These are phyloP conservation scores for Ictidomys tridecemlineatus DNA, from an alignment of 2,113 vertebrate species.

Conservation along the genomic window DNA sequence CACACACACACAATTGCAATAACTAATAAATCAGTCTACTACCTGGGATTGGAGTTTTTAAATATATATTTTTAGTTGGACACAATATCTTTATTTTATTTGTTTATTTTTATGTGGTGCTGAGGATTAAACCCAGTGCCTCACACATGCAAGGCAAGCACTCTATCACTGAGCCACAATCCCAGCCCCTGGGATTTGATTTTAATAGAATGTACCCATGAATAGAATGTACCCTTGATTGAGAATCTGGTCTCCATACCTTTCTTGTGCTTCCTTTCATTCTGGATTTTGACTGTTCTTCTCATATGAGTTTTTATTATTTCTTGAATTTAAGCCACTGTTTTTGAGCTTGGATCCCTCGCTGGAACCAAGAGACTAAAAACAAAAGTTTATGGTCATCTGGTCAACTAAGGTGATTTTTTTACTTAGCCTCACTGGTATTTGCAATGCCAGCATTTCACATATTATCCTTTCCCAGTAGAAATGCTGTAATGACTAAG, in stretches of 20 bases:
- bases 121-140: no score
- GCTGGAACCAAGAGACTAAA: constrained; percentile 39
- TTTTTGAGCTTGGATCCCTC: neutral
- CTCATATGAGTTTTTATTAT: constrained; percentile 53
- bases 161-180: no score
- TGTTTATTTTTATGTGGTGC: no score
- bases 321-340: neutral
- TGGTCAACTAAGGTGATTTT: constrained; percentile 43
- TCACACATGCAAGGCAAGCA: no score
- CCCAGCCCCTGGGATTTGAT: neutral
- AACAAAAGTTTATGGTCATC: constrained; percentile 50
- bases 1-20: neutral
- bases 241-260: neutral
- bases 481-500: constrained; percentile 22
- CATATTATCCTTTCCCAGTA: constrained; percentile 18
- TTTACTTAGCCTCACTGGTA: constrained; percentile 30
- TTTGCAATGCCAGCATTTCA: constrained; percentile 52
- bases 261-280: neutral
- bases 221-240: neutral
- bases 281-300: constrained; percentile 38
- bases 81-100: no score
- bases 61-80: no score
- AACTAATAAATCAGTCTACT: neutral
- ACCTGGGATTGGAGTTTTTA: neutral
- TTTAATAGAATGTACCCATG: neutral